These are phyloP conservation scores for Marmota monax DNA, from an alignment of 2,113 vertebrate species.

Conservation along the genomic window DNA sequence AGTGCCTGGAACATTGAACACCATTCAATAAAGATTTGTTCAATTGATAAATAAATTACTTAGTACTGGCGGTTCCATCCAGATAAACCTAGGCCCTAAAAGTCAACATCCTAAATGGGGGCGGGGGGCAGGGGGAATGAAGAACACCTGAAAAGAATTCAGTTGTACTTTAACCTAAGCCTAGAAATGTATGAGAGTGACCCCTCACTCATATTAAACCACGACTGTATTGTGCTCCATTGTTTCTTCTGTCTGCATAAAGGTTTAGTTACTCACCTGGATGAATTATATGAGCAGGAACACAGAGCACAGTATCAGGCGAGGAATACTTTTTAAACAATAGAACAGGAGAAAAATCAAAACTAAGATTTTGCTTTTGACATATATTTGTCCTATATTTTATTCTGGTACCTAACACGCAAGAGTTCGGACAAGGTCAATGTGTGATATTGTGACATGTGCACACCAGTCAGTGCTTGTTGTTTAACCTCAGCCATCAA, in stretches of 20 bases:
- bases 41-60: neutral
- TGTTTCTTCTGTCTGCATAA: neutral
- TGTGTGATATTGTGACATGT: neutral
- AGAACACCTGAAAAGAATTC: neutral
- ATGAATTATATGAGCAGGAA: neutral
- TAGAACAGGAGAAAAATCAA: neutral
- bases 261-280: neutral
- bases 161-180: neutral
- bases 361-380: neutral
- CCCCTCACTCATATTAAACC: neutral
- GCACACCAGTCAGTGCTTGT: neutral
- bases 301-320: neutral
- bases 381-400: neutral
- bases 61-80: neutral
- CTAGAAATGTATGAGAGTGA: neutral
- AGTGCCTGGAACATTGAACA: neutral
- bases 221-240: neutral
- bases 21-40: neutral
- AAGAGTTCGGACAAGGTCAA: neutral
- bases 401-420: neutral
- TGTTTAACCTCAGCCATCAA: neutral
- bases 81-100: neutral
- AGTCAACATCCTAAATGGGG: neutral
- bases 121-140: neutral
- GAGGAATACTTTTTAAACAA: neutral